phyloP scores from a whole-genome alignment of 2,888 invertebrate genomes.

The Sceliomorpha sp. region DNA sequence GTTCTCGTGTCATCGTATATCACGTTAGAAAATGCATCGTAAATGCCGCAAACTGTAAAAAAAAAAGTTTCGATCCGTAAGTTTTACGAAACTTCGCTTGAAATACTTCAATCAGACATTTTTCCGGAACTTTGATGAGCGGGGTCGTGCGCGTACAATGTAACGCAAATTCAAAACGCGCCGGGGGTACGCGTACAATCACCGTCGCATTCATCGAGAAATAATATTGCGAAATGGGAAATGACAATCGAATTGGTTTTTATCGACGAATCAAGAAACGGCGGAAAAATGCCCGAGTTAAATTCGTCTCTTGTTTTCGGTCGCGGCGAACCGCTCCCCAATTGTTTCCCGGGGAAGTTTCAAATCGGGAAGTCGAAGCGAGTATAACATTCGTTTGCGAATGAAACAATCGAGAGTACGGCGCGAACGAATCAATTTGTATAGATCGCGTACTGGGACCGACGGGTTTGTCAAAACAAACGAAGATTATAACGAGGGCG shows the following conservation, averaged over 20 bases:
- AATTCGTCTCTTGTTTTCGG: too few species aligned
- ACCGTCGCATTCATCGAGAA: conserved; percentile 23
- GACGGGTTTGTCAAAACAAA: too few species aligned
- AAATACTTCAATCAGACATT: conserved; percentile 42
- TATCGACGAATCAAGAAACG: too few species aligned
- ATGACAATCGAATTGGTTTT: neutral
- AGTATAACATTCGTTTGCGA: too few species aligned
- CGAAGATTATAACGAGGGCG: too few species aligned
- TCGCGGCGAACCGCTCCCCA: too few species aligned
- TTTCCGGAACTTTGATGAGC: conserved; percentile 37
- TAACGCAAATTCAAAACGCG: conserved; percentile 8
- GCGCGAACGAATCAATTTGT: too few species aligned
- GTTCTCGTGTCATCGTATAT: conserved; percentile 21
- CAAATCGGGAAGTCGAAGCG: too few species aligned
- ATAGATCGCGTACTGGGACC: too few species aligned
- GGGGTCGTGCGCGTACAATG: conserved; percentile 16
- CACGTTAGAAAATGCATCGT: conserved; percentile 14
- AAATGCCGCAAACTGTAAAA: conserved; percentile 19
- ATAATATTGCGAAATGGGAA: conserved; percentile 13
- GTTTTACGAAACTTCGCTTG: conserved; percentile 17
- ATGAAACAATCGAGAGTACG: too few species aligned
- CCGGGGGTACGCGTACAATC: conserved; percentile 21
- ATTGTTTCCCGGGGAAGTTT: too few species aligned
- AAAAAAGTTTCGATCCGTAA: conserved; percentile 23
- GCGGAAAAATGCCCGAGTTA: too few species aligned